Evolutionary conservation across 2,888 invertebrate species (phyloP).

Genomic region (Cantharis flavilabris): DNA sequence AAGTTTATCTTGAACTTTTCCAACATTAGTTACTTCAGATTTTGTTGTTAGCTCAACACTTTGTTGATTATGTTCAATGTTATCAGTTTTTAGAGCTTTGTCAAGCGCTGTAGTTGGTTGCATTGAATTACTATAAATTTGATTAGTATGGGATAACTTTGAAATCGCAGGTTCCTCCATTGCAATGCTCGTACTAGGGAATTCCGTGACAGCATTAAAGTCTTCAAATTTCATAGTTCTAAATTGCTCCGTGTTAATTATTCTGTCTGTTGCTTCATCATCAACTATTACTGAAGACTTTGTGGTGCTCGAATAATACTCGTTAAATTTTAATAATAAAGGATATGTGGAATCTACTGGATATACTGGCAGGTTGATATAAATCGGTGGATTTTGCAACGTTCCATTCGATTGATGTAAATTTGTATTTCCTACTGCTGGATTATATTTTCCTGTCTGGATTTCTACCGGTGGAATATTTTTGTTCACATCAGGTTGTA

Average conservation of each 20-base stretch:
- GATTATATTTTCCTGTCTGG: neutral
- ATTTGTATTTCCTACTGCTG: neutral
- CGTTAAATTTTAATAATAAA: constrained; percentile 28
- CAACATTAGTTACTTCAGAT: neutral
- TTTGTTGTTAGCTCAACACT: neutral
- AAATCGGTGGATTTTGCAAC: constrained; percentile 17
- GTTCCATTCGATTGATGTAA: neutral
- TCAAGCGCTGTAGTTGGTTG: neutral
- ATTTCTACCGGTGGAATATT: neutral
- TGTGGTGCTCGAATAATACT: constrained; percentile 29
- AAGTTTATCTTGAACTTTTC: neutral
- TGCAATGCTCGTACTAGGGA: constrained; percentile 18
- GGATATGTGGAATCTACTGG: constrained; percentile 32
- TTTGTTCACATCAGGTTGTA: neutral
- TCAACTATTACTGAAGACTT: constrained; percentile 6
- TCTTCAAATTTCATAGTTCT: constrained; percentile 35
- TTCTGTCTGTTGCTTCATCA: constrained; percentile 31
- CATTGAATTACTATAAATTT: neutral
- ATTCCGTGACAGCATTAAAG: constrained; percentile 36
- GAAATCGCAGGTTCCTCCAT: neutral
- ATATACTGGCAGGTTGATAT: constrained; percentile 36
- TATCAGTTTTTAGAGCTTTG: neutral
- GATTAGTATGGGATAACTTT: too few relatives aligned
- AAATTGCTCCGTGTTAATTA: constrained; percentile 31
- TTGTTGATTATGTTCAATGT: neutral